These are phyloP conservation scores for Ephestia elutella DNA, from an alignment of 1,140 invertebrate species.

Conservation along the genomic window DNA sequence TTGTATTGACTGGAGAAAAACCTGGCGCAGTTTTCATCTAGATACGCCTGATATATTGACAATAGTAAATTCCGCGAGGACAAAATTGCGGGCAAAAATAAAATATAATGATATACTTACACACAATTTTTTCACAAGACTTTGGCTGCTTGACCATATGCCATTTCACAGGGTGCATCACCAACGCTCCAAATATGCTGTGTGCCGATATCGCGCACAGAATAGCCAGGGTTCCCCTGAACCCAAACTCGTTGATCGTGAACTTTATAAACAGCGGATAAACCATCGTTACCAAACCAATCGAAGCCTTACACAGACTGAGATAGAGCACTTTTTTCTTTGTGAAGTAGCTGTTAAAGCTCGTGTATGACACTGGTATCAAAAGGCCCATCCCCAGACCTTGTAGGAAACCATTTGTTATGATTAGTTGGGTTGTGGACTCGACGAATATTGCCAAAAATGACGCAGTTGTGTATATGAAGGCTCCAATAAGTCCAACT, in stretches of 20 bases:
- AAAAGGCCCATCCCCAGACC: slow-evolving; percentile 66
- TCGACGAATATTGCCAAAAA: slow-evolving; percentile 73
- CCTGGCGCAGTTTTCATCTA: too few species aligned
- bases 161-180: slow-evolving; percentile 83
- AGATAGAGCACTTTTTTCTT: slow-evolving; percentile 75
- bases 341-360: slow-evolving; percentile 66
- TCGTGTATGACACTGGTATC: slow-evolving; percentile 63
- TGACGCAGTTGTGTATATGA: slow-evolving; percentile 73
- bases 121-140: slow-evolving; percentile 57
- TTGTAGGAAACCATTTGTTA: slow-evolving; percentile 69
- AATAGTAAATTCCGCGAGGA: too few species aligned
- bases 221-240: slow-evolving; percentile 78
- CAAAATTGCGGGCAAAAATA: too few species aligned
- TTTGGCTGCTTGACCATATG: slow-evolving; percentile 75
- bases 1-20: too few species aligned
- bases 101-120: slow-evolving; percentile 58
- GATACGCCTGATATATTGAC: too few species aligned
- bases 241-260: slow-evolving; percentile 76
- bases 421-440: slow-evolving; percentile 72
- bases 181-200: slow-evolving; percentile 76
- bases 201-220: slow-evolving; percentile 77
- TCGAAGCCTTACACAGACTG: slow-evolving; percentile 77
- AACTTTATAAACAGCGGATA: slow-evolving; percentile 75
- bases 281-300: slow-evolving; percentile 75
- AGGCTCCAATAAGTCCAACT: slow-evolving; percentile 75